Base-by-base conservation (phyloP, 2,797 vertebrate genomes). In the Chelidonichthys spinosus region DNA sequence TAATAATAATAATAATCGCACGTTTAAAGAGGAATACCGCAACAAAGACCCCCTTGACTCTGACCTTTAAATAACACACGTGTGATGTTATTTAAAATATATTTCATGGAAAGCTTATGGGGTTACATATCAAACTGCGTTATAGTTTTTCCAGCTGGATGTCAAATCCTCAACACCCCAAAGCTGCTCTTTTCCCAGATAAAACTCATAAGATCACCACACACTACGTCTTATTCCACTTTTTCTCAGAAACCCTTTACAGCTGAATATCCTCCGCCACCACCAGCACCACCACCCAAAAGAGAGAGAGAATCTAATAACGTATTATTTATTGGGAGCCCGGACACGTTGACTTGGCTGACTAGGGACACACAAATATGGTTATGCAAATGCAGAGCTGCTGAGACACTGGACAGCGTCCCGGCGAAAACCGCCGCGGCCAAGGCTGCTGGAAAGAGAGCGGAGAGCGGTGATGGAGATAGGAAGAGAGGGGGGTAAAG, bases 281-380 rank as follows among this genome's bases (percentile, higher is more conserved):
- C 61, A 7, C 61, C 32, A 49, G 7, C 60, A 33, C 25, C 59
- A 54, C 77, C 67, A 15, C 60, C 63, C 36, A 17, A 42, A 71
- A 69, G 46, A 64, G 25, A 25, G 25, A 25, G 25, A 42, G 10
- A 43, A 85, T 84, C 79, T 74, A 90, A 91, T 91, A 89, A 88
- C 73, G 77, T 82, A 81, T 91, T 90, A 87, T 88, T 86, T 90
- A 92, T 91, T 69, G 83, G 79, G 64, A 83, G 81, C 66, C 69
- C 71, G 83, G 85, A 92, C 87, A 90, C 18, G 10, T 78, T 59
- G 84, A 79, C 86, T 91, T 90, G 89, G 87, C 90, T 85, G 78
- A 75, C 63, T 35, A 39, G 67, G 70, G 75, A 69, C 83, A 82
- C 85, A 85, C 83, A 91, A 89, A 91, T 83, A 87, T 80, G 85